Conservation (phyloP, 1,140 invertebrate genomes). For the Calephelis virginiensis region DNA sequence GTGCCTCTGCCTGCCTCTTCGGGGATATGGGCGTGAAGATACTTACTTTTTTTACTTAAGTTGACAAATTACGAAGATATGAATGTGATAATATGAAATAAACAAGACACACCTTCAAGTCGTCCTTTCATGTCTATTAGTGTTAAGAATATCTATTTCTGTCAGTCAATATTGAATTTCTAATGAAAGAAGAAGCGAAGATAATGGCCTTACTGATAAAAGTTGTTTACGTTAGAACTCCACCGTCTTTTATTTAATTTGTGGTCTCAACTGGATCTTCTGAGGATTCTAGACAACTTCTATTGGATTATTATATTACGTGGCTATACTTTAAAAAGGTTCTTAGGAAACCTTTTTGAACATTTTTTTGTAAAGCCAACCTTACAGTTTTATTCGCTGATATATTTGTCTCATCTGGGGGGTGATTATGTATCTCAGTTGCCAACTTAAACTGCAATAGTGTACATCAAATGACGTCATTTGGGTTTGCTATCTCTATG, state of each 20-base stretch:
- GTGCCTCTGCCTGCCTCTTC: too few species aligned
- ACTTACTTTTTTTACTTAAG: too few species aligned
- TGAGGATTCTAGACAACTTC: neutral
- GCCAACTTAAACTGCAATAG: too few species aligned
- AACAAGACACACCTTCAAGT: slow-evolving; percentile 5
- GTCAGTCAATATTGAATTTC: slow-evolving; percentile 6
- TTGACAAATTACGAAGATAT: too few species aligned
- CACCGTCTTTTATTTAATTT: slow-evolving; percentile 1
- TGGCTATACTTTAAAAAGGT: neutral
- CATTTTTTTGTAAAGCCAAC: too few species aligned
- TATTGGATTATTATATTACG: neutral
- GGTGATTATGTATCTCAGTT: too few species aligned
- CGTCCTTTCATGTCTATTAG: neutral
- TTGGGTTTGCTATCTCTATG: too few species aligned
- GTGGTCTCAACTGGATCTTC: neutral
- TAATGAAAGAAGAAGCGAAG: neutral
- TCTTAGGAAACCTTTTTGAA: neutral
- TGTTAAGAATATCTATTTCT: neutral
- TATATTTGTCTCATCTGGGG: too few species aligned
- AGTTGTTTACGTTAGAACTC: slow-evolving; percentile 1
- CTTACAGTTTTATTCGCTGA: too few species aligned
- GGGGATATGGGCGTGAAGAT: too few species aligned
- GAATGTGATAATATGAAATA: neutral
- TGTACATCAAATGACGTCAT: too few species aligned
- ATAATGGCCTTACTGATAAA: slow-evolving; percentile 10